Base-by-base conservation (phyloP, 2,113 vertebrate species). In the Mesembrinibis cayennensis region DNA sequence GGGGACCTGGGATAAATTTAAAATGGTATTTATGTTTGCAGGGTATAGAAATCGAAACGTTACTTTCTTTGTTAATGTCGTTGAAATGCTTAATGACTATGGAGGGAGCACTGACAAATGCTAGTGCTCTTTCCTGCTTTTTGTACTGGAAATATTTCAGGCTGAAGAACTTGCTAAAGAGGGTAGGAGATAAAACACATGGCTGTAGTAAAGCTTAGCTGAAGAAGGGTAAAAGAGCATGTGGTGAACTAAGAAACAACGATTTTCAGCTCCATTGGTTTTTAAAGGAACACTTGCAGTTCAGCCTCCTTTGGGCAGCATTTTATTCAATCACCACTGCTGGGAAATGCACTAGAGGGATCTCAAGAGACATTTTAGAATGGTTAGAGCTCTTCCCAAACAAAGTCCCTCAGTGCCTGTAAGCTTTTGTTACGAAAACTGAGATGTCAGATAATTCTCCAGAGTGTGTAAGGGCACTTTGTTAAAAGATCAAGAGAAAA, bases 371-470 rank as follows among this genome's bases (percentile, higher is more conserved):
- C 95, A 55, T 95, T 96, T 97, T 97, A 97, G 96, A 95, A 97
- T 95, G 96, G 96, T 98, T 98, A 96, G 91, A 97, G 96, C 96
- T 98, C 96, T 97, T 97, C 95, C 90, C 84, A 93, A 89, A 94
- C 71, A 87, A 91, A 96, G 90, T 97, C 97, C 96, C 98, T 94
- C 80, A 80, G 97, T 95, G 97, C 92, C 97, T 98, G 95, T 97
- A 97, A 95, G 97, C 97, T 97, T 97, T 98, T 97, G 98, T 99
- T 98, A 98, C 25, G 93, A 98, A 98, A 98, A 97, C 97, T 95
- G 98, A 98, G 96, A 95, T 98, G 98, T 98, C 95, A 97, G 94
- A 97, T 96, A 96, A 95, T 87, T 98, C 98, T 98, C 98, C 92
- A 23, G 79, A 96, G 98, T 83, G 56, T 38, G 52, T 84, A 71